Conservation (phyloP, 2,888 invertebrate species). For the Leptopilina myrica region DNA sequence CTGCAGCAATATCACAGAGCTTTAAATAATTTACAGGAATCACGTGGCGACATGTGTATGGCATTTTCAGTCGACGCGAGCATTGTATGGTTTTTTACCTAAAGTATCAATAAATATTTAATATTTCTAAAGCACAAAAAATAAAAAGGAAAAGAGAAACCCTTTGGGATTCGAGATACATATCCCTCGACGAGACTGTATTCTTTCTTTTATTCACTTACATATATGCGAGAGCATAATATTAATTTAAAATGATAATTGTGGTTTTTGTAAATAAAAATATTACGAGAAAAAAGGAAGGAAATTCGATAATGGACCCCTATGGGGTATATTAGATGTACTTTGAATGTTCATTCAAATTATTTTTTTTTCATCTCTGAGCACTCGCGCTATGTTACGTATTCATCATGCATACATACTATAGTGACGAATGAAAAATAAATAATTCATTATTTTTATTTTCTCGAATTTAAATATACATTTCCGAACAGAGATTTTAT, state of each 20-base stretch:
- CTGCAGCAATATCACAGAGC: slow-evolving; percentile 30
- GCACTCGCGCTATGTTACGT: not conserved
- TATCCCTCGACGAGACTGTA: not conserved
- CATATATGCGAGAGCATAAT: not conserved
- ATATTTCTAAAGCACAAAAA: not conserved
- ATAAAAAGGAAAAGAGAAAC: not conserved
- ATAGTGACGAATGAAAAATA: slow-evolving; percentile 10
- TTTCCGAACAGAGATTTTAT: not conserved
- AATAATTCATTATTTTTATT: slow-evolving; percentile 17
- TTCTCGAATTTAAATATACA: slow-evolving; percentile 2
- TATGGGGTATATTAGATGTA: not conserved
- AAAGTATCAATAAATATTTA: slow-evolving; percentile 31
- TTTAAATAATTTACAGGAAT: slow-evolving; percentile 35
- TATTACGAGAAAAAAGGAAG: slow-evolving; percentile 13
- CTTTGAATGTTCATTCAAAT: slow-evolving; percentile 20
- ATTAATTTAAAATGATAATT: not conserved
- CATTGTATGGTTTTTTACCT: slow-evolving; percentile 18
- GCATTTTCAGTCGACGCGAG: slow-evolving; percentile 16
- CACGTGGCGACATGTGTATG: slow-evolving; percentile 30
- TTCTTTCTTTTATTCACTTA: not conserved
- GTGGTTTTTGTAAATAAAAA: slow-evolving; percentile 26
- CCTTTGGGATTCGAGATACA: not conserved
- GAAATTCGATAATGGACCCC: not conserved
- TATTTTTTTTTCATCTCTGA: not conserved
- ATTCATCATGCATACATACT: not conserved